phyloP scores from a whole-genome alignment of 2,888 invertebrate species.

The Drosophila percnosoma region DNA sequence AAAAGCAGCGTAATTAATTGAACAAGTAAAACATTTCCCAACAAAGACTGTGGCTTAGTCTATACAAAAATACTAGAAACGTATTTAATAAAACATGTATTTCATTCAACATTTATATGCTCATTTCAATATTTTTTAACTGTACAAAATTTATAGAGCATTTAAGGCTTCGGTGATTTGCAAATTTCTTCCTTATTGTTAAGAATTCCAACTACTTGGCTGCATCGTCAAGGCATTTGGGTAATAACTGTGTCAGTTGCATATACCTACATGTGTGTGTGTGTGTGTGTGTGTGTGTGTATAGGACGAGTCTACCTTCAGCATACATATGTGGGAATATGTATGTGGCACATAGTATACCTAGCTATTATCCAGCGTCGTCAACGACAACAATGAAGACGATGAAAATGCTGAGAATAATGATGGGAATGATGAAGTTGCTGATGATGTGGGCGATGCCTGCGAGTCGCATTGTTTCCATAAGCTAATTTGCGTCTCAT shows the following conservation, averaged over 20 bases:
- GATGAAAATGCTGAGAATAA: constrained; percentile 32
- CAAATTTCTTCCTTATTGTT: constrained; percentile 31
- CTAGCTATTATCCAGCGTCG: constrained; percentile 66
- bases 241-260: constrained; percentile 70
- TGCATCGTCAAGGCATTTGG: constrained; percentile 67
- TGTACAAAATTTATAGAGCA: constrained; percentile 39
- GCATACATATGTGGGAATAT: neutral
- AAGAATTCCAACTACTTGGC: constrained; percentile 46
- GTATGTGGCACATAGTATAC: constrained; percentile 35
- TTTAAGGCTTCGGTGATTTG: neutral
- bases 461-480: constrained; percentile 65
- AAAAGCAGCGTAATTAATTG: neutral
- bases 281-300: neutral
- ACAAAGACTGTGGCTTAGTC: neutral
- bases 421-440: constrained; percentile 32
- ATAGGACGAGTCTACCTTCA: neutral
- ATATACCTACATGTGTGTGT: neutral
- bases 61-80: neutral
- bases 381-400: constrained; percentile 68
- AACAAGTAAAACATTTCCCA: neutral
- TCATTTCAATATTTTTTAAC: neutral
- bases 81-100: neutral
- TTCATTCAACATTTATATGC: neutral
- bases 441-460: constrained; percentile 52
- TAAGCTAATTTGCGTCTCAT: constrained; percentile 76